phyloP scores from a whole-genome alignment of 1,140 invertebrate species.

The Temnothorax curvispinosus region DNA sequence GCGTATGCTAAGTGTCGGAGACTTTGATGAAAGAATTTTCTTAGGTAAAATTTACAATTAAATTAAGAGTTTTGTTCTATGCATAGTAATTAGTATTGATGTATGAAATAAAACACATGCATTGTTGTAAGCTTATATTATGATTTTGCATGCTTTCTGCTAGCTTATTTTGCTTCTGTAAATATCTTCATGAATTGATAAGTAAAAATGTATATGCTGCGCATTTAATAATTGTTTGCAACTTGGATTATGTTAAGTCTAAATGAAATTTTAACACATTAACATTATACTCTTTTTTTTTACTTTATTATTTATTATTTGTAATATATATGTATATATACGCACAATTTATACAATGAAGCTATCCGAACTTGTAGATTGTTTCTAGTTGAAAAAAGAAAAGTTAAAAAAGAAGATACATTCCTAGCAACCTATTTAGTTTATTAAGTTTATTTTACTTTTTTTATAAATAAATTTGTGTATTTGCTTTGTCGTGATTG shows the following conservation, averaged over 20 bases:
- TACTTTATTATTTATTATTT: neutral
- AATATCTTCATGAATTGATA: neutral
- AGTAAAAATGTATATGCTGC: neutral
- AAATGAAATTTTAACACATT: neutral
- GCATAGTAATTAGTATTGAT: slow-evolving; percentile 34
- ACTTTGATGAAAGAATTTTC: slow-evolving; percentile 99
- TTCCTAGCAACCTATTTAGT: slow-evolving; percentile 64
- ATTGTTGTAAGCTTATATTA: slow-evolving; percentile 32
- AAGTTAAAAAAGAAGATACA: neutral
- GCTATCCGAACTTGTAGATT: neutral
- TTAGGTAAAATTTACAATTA: slow-evolving; percentile 87
- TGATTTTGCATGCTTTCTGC: slow-evolving; percentile 49
- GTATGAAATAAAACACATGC: slow-evolving; percentile 23
- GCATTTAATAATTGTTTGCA: neutral
- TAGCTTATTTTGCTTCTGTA: slow-evolving; percentile 48
- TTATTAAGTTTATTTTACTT: slow-evolving; percentile 71
- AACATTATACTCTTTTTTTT: neutral
- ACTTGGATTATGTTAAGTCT: neutral
- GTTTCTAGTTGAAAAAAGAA: slow-evolving; percentile 12
- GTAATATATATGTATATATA: neutral
- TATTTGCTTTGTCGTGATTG: slow-evolving; percentile 79
- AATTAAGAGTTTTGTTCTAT: slow-evolving; percentile 35
- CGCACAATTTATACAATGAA: slow-evolving; percentile 12
- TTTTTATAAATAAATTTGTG: slow-evolving; percentile 76
- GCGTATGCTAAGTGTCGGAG: slow-evolving; percentile 95